A percentile compares a stretch with the other conserved stretches of the same genome.
phyloP scores from a whole-genome alignment of 2,888 invertebrate genomes.

The Lochmaea crataegi region DNA sequence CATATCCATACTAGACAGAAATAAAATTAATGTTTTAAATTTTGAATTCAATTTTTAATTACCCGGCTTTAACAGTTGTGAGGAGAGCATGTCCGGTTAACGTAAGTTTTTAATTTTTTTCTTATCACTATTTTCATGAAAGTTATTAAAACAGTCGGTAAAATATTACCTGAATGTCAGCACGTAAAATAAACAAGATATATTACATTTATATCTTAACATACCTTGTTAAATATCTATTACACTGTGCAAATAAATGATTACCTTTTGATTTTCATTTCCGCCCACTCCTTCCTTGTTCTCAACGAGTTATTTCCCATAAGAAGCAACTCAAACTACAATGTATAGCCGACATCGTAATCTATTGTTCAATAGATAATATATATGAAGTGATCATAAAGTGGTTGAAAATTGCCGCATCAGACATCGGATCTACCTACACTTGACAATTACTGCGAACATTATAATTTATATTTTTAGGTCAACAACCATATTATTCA shows the following conservation, averaged over 20 bases:
- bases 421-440: conserved; percentile 33
- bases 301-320: conserved; percentile 3
- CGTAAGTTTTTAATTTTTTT: no score
- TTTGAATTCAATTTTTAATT: no score
- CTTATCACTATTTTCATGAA: no score
- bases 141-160: no score
- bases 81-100: no score
- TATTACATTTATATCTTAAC: neutral
- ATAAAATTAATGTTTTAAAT: no score
- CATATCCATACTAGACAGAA: no score
- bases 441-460: conserved; percentile 32
- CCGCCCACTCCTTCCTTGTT: neutral
- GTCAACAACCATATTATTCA: conserved; percentile 20
- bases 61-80: no score
- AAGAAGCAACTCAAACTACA: conserved; percentile 5
- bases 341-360: conserved; percentile 19
- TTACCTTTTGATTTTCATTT: conserved; percentile 1
- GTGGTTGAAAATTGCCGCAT: conserved; percentile 34
- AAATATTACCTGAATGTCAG: no score
- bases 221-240: neutral
- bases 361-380: conserved; percentile 30
- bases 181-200: neutral
- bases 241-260: neutral
- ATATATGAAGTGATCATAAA: conserved; percentile 25
- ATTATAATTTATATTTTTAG: conserved; percentile 30